Evolutionary conservation across 2,113 vertebrate genomes (phyloP).

Genomic region (Brachirus orientalis): DNA sequence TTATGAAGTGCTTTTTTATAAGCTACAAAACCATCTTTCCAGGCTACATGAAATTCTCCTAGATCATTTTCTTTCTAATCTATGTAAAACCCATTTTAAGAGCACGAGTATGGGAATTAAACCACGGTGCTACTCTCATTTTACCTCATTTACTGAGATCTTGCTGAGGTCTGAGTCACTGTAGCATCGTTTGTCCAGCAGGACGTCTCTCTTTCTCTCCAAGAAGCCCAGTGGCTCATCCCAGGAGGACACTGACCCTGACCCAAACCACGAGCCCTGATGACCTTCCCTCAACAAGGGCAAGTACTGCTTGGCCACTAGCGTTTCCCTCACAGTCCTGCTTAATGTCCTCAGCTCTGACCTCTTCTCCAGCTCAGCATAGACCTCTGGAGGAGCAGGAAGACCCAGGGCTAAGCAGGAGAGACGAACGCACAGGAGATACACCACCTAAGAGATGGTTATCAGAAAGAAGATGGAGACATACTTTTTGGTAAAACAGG

Average conservation of each 20-base stretch:
- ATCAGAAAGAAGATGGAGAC: background rate
- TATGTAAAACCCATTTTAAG: too few species aligned
- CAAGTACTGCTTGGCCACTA: constrained; percentile 70
- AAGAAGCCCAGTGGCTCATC: constrained; percentile 76
- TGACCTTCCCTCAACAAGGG: constrained; percentile 61
- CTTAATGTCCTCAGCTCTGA: constrained; percentile 61
- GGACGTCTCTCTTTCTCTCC: constrained; percentile 75
- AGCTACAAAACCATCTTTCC: too few species aligned
- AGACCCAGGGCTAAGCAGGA: constrained; percentile 74
- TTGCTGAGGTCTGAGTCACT: constrained; percentile 83
- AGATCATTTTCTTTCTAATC: too few species aligned
- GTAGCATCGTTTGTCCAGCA: constrained; percentile 81
- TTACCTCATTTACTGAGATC: constrained; percentile 67
- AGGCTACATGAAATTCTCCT: too few species aligned
- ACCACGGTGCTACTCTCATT: too few species aligned
- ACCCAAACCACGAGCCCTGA: constrained; percentile 16
- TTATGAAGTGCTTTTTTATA: too few species aligned
- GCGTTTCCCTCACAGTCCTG: constrained; percentile 74
- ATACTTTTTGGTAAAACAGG: background rate
- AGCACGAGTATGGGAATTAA: too few species aligned
- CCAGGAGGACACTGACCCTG: constrained; percentile 71
- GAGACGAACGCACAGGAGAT: constrained; percentile 79
- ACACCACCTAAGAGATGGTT: constrained; percentile 66
- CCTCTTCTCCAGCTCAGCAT: constrained; percentile 77
- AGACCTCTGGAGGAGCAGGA: constrained; percentile 66